These are phyloP conservation scores for Mastomys natalensis DNA, from an alignment of 2,113 vertebrate genomes.

Conservation along the genomic window DNA sequence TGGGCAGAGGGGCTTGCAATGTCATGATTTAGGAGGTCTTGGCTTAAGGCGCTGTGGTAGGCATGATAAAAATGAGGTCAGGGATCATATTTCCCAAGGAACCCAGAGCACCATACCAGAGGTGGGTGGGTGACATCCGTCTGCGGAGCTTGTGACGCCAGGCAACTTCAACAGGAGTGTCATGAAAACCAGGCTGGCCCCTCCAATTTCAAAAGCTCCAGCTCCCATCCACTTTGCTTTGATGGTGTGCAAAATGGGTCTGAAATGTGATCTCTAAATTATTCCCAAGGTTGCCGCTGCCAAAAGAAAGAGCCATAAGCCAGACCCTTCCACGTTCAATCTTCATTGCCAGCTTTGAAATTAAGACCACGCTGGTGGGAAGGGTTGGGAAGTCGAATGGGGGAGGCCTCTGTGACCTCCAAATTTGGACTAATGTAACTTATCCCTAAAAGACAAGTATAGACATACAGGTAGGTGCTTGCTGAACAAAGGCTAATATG, in stretches of 20 bases:
- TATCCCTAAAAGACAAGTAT: conserved; percentile 70
- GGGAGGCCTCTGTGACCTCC: conserved; percentile 66
- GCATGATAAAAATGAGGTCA: conserved; percentile 77
- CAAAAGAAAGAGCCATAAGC: conserved; percentile 85
- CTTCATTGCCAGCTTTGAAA: conserved; percentile 83
- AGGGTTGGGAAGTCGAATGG: conserved; percentile 61
- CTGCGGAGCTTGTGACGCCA: conserved; percentile 69
- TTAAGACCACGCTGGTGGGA: conserved; percentile 77
- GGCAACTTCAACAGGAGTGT: conserved; percentile 72
- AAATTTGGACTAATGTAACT: conserved; percentile 65
- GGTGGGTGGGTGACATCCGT: conserved; percentile 71
- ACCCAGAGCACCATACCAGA: conserved; percentile 77
- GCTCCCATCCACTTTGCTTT: conserved; percentile 81
- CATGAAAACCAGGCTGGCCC: conserved; percentile 81
- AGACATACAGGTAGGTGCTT: conserved; percentile 64
- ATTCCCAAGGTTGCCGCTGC: conserved; percentile 86
- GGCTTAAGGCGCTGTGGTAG: conserved; percentile 76
- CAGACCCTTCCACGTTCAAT: conserved; percentile 83
- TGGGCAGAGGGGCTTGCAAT: not conserved
- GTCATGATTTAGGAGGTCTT: conserved; percentile 76
- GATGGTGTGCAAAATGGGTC: conserved; percentile 84
- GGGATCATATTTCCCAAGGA: conserved; percentile 77
- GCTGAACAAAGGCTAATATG: conserved; percentile 61
- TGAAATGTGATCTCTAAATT: conserved; percentile 88
- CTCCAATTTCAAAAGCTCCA: conserved; percentile 80